Percentiles rank a stretch among this genome's conserved stretches.
These are phyloP conservation scores for Tetragnatha montana DNA, from an alignment of 2,888 invertebrate genomes.

Conservation along the genomic window DNA sequence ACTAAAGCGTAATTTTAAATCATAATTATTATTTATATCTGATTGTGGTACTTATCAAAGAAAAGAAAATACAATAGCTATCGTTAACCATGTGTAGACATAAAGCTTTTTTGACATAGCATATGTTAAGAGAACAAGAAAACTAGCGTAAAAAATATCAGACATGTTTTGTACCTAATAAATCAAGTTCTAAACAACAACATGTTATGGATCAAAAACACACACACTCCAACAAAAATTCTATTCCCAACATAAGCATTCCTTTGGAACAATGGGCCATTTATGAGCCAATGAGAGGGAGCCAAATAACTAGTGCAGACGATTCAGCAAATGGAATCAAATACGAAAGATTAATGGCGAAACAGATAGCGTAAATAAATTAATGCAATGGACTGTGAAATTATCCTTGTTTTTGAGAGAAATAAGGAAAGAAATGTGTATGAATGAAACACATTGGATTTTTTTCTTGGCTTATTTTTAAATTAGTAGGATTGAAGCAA, in stretches of 20 bases:
- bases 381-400: slow-evolving; percentile 4
- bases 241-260: not conserved
- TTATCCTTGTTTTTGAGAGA: not conserved
- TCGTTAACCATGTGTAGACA: no score
- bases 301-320: not conserved
- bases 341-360: not conserved
- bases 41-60: no score
- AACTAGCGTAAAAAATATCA: no score
- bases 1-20: no score
- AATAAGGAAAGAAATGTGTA: not conserved
- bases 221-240: not conserved
- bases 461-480: not conserved
- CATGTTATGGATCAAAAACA: not conserved
- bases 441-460: not conserved
- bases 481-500: not conserved
- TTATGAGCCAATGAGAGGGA: not conserved
- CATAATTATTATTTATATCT: no score
- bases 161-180: no score
- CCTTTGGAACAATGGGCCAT: not conserved
- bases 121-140: no score
- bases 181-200: no score
- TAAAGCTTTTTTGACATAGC: no score
- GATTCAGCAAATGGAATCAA: slow-evolving; percentile 11
- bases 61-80: no score
- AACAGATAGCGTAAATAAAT: slow-evolving; percentile 8